Percentiles rank a stretch among this genome's conserved stretches.
Evolutionary conservation across 2,113 vertebrate species (phyloP).

Genomic region (Poecile atricapillus): DNA sequence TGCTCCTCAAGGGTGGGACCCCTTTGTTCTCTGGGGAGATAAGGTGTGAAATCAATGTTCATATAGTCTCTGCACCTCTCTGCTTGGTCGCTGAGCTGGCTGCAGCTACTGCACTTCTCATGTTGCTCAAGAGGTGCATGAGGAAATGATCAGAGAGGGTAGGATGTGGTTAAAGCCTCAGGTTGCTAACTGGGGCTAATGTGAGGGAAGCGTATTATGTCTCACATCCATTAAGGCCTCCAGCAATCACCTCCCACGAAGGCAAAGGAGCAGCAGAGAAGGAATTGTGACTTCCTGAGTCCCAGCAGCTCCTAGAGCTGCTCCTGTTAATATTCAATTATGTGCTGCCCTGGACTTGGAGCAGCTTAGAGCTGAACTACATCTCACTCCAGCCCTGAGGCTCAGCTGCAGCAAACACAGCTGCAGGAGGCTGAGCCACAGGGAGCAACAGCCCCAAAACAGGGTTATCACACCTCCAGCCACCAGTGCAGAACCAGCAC

Average conservation of each 20-base stretch:
- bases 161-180: slow-evolving; percentile 59
- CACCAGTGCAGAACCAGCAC: neutral
- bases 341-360: neutral
- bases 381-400: neutral
- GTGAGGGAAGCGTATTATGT: neutral
- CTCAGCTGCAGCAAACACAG: slow-evolving; percentile 34
- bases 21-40: neutral
- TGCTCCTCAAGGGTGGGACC: neutral
- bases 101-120: neutral
- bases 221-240: slow-evolving; percentile 36
- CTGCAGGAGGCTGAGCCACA: slow-evolving; percentile 33
- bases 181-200: slow-evolving; percentile 45
- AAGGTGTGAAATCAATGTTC: neutral
- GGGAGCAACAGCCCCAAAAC: neutral
- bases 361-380: neutral
- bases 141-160: slow-evolving; percentile 48
- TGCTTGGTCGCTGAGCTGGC: neutral
- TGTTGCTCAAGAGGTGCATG: slow-evolving; percentile 10
- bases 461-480: neutral
- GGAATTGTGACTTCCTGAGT: slow-evolving; percentile 39
- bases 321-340: slow-evolving; percentile 52
- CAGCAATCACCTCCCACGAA: slow-evolving; percentile 30
- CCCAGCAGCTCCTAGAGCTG: slow-evolving; percentile 7
- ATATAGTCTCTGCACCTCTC: neutral
- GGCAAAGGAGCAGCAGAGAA: neutral